phyloP scores from a whole-genome alignment of 2,888 invertebrate genomes.

The Ophonus ardosiacus region DNA sequence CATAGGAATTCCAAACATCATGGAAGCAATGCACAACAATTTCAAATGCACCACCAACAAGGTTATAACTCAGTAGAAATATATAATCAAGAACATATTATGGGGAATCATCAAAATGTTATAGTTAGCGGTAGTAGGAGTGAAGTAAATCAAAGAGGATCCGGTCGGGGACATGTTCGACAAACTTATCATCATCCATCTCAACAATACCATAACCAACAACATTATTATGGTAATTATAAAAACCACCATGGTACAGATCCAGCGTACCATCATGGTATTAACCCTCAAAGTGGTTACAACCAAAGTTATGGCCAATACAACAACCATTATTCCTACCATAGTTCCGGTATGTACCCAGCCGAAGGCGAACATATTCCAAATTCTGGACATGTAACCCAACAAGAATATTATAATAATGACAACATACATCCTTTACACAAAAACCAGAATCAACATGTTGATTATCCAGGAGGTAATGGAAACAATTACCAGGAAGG shows the following conservation, averaged over 20 bases:
- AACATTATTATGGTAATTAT: constrained; percentile 76
- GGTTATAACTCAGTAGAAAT: constrained; percentile 72
- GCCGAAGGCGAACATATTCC: constrained; percentile 69
- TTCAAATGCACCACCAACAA: constrained; percentile 71
- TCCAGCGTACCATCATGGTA: constrained; percentile 70
- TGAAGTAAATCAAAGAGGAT: constrained; percentile 69
- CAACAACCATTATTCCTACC: constrained; percentile 72
- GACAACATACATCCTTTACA: constrained; percentile 72
- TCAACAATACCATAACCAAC: constrained; percentile 76
- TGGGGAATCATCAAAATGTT: constrained; percentile 70
- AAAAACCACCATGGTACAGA: constrained; percentile 75
- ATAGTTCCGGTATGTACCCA: constrained; percentile 72
- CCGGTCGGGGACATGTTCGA: constrained; percentile 70
- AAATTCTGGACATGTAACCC: constrained; percentile 70
- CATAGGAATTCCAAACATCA: constrained; percentile 71
- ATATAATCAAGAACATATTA: constrained; percentile 74
- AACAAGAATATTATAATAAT: constrained; percentile 72
- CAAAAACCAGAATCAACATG: constrained; percentile 70
- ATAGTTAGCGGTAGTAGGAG: constrained; percentile 67
- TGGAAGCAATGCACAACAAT: constrained; percentile 70
- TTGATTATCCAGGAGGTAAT: constrained; percentile 69
- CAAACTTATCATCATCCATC: constrained; percentile 75
- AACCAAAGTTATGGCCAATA: constrained; percentile 73
- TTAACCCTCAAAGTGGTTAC: constrained; percentile 71
- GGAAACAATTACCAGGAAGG: constrained; percentile 73